Evolutionary conservation across 2,797 vertebrate species (phyloP).

Genomic region (Staurois parvus): DNA sequence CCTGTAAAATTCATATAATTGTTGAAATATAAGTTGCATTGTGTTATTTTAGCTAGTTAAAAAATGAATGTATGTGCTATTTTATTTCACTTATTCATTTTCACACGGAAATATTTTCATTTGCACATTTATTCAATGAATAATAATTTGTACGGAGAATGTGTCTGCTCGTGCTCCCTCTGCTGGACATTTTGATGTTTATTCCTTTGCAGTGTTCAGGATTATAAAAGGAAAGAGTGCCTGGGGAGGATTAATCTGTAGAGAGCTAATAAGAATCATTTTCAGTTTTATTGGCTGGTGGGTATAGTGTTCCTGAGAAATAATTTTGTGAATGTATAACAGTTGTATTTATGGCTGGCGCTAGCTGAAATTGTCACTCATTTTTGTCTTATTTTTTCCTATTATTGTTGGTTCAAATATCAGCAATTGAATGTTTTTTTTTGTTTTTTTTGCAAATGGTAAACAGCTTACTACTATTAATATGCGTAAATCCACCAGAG

Average conservation of each 20-base stretch:
- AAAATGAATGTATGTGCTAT: not conserved
- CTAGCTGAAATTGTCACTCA: not conserved
- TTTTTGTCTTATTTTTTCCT: not conserved
- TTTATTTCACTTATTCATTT: not conserved
- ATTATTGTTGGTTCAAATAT: slow-evolving; percentile 3
- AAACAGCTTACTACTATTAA: slow-evolving; percentile 2
- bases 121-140: slow-evolving; percentile 23
- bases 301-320: slow-evolving; percentile 29
- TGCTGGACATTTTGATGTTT: slow-evolving; percentile 33
- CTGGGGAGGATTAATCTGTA: slow-evolving; percentile 35
- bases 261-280: slow-evolving; percentile 39
- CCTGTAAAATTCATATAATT: too few relatives aligned
- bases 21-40: too few relatives aligned
- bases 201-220: not conserved
- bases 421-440: slow-evolving; percentile 20
- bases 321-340: slow-evolving; percentile 28
- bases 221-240: slow-evolving; percentile 26
- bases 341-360: slow-evolving; percentile 30
- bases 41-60: too few relatives aligned
- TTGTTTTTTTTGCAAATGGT: not conserved
- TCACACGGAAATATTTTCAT: slow-evolving; percentile 2
- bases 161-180: slow-evolving; percentile 37
- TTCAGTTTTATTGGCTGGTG: slow-evolving; percentile 42
- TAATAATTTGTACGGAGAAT: not conserved
- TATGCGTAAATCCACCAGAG: not conserved